A percentile compares a stretch with the other conserved stretches of the same genome.
Evolutionary conservation across 2,797 vertebrate species (phyloP).

Genomic region (Sarcophilus harrisii): DNA sequence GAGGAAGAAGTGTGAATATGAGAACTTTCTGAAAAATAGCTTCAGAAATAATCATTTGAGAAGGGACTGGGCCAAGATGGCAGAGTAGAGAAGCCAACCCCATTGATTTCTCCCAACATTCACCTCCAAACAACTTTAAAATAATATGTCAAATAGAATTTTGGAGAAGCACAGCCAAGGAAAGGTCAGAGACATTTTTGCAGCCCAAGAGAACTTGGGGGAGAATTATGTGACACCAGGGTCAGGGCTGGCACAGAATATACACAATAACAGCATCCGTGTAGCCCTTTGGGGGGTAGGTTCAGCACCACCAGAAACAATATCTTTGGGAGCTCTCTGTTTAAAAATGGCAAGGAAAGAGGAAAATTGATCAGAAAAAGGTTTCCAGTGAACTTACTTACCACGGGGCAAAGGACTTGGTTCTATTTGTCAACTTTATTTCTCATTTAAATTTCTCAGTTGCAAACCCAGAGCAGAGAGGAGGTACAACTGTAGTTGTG

Average conservation of each 20-base stretch:
- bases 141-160: neutral
- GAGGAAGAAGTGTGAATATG: neutral
- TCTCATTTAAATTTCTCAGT: neutral
- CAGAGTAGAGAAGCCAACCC: neutral
- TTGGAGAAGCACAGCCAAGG: neutral
- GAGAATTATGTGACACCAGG: neutral
- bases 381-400: neutral
- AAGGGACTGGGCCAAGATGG: neutral
- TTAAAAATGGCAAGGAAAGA: neutral
- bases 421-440: neutral
- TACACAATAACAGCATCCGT: neutral
- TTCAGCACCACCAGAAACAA: no score
- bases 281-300: no score
- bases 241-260: neutral
- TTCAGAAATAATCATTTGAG: neutral
- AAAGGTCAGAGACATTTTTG: neutral
- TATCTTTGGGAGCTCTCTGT: no score
- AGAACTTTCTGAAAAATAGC: neutral
- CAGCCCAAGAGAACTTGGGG: neutral
- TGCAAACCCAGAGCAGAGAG: neutral
- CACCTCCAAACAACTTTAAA: neutral
- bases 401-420: neutral
- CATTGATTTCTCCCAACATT: neutral
- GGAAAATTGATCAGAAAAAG: neutral
- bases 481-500: neutral